Evolutionary conservation across 2,797 vertebrate species (phyloP), one percentile per base, ranked within the genome.

Genomic region (Cottoperca gobio): DNA sequence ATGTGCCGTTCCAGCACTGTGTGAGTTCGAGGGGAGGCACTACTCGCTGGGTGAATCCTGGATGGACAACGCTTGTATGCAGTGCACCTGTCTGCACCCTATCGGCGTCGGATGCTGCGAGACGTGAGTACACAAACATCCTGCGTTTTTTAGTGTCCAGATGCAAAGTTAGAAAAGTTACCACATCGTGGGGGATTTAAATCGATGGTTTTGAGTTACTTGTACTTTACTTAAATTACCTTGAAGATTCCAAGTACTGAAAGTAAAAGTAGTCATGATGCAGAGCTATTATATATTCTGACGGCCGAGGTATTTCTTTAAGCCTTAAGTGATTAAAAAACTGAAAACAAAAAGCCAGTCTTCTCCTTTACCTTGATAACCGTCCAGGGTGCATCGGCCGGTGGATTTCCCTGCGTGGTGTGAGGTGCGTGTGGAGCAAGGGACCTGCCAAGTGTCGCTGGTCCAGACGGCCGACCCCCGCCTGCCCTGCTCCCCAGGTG

Each of bases 61-160:
- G 97, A 96, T 96, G 93, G 96, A 96, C 69, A 81, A 92, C 57
- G 93, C 95, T 53, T 99, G 97, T 63, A 93, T 97, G 90, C 96
- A 97, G 79, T 99, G 97, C 91, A 98, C 96, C 92, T 99, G 98
- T 83, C 94, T 99, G 90, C 95, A 98, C 76, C 97, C 97, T 0
- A 76, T 97, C 0, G 97, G 97, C 0, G 96, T 98, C 14, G 97
- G 97, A 58, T 99, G 98, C 95, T 99, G 98, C 0, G 96, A 97
- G 88, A 98, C 91, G 97, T 99, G 87, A 97, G 90, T 90, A 66
- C 19, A 78, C 64, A 69, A 54, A 82, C 70, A 13, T 14, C 52
- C 43, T 4, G 69, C 5, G 37, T 35, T 67, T 62, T 70, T 83
- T 64, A 76, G 67, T 49, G 82, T 70, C 75, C 82, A 74, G 65